Evolutionary conservation across 53 echinoderm and acorn worm genomes (phyloP), one percentile per base, ranked within the genome.

Genomic region (Hippasteria phrygiana): DNA sequence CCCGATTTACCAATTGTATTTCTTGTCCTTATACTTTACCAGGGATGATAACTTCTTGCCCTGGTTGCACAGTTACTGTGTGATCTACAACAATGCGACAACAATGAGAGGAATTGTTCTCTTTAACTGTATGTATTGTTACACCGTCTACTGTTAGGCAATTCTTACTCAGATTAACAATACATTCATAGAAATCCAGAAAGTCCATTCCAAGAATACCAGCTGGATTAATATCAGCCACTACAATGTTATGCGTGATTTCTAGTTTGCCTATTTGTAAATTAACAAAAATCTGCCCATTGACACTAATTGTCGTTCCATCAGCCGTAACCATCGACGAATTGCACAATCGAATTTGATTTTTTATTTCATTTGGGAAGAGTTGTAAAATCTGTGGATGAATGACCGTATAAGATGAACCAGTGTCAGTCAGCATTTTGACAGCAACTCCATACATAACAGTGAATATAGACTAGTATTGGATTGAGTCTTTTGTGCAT

Each of bases 171-270:
- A 18, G 27, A 29, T 37, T 54, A 39, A 81, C 17, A 11, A 62
- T 26, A 27, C 81, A 40, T 9, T 81, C 43, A 53, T 79, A 64
- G 5, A 8, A 16, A 11, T 40, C 38, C 1, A 63, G 43, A 10
- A 81, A 62, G 37, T 81, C 81, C 81, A 81, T 81, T 54, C 63
- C 81, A 42, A 81, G 43, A 62, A 81, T 81, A 41, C 81, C 81
- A 38, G 55, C 81, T 62, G 81, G 59, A 42, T 20, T 63, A 1
- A 81, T 81, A 41, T 81, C 43, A 17, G 81, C 81, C 5, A 81
- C 63, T 0, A 55, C 29, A 32, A 81, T 28, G 11, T 38, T 10
- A 41, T 62, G 81, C 5, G 3, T 16, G 3, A 55, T 22, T 81
- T 81, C 37, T 39, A 55, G 36, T 5, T 38, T 81, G 27, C 62